A percentile compares a stretch with the other conserved stretches of the same genome.
These are phyloP conservation scores for Sebastes goodei DNA, from an alignment of 2,797 vertebrate species.

Conservation along the genomic window DNA sequence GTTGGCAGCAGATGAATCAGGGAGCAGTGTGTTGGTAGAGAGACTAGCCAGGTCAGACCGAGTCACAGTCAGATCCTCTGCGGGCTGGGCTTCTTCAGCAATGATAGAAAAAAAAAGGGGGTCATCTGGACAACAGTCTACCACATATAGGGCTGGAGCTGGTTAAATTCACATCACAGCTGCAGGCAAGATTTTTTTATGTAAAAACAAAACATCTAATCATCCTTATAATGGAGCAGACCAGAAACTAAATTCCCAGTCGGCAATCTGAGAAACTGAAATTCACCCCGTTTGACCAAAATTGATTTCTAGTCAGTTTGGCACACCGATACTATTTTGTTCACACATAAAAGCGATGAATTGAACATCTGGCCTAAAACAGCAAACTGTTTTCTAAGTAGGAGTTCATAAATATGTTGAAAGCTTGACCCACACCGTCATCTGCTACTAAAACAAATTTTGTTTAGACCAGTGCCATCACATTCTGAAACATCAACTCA, in stretches of 20 bases:
- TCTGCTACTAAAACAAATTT: background rate
- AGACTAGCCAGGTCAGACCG: conserved; percentile 76
- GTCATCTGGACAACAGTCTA: conserved; percentile 74
- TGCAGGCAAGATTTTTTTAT: conserved; percentile 10
- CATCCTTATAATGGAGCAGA: conserved; percentile 14
- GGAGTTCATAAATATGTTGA: background rate
- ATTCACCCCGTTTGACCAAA: background rate
- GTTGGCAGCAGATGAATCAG: conserved; percentile 84
- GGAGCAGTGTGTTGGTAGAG: conserved; percentile 76
- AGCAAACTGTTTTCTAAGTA: background rate
- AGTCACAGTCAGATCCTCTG: conserved; percentile 72
- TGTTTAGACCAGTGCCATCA: background rate
- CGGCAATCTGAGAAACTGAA: background rate
- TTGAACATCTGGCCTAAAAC: background rate
- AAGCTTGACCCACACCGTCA: background rate
- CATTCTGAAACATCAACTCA: background rate
- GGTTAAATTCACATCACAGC: conserved; percentile 56
- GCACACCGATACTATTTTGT: background rate
- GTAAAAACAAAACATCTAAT: conserved; percentile 25
- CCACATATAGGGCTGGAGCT: conserved; percentile 43
- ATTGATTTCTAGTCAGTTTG: background rate
- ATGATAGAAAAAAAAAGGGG: conserved; percentile 9
- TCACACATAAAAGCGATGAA: background rate
- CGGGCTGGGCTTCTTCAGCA: conserved; percentile 70
- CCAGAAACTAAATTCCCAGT: background rate